Evolutionary conservation across 30 jellyfish, hydroid and myxozoan genomes (phyloP), one percentile per base, ranked within the genome.

Genomic region (Calvadosia cruxmelitensis): DNA sequence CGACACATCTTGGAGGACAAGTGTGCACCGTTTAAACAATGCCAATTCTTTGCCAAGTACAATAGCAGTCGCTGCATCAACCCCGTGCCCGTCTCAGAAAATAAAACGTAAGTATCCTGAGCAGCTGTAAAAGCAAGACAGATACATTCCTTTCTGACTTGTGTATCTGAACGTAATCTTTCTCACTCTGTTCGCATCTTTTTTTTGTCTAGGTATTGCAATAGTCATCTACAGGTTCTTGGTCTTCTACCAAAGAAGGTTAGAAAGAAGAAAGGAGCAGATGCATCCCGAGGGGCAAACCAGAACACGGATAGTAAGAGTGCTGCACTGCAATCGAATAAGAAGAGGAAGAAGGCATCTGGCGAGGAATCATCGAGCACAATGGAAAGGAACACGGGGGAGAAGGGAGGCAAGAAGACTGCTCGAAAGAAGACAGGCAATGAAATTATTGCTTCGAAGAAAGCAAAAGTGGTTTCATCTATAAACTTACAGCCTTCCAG

Each of bases 1-100:
- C 83, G 98, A 29, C 98, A 89, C 73, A 89, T 89, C 29, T 73
- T 89, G 69, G 98, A 89, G 50, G 98, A 89, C 76, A 70, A 66
- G 30, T 67, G 75, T 23, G 95, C 98, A 3, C 98, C 98, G 1
- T 89, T 89, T 65, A 89, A 89, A 62, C 98, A 89, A 72, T 89
- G 98, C 61, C 89, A 71, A 71, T 89, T 70, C 52, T 64, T 74
- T 51, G 83, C 91, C 1, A 82, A 82, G 67, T 73, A 83, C 52
- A 87, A 87, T 72, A 81, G 93, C 50, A 82, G 86, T 65, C 77
- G 82, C 48, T 89, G 98, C 34, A 77, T 89, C 74, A 89, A 89
- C 50, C 90, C 98, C 27, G 98, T 89, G 52, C 98, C 98, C n/a
- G 74, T 81, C 29, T 34, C 53, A 53, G 94, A 75, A 27, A 73